Evolutionary conservation across 2,888 invertebrate species (phyloP).

Genomic region (Fragum sueziense): DNA sequence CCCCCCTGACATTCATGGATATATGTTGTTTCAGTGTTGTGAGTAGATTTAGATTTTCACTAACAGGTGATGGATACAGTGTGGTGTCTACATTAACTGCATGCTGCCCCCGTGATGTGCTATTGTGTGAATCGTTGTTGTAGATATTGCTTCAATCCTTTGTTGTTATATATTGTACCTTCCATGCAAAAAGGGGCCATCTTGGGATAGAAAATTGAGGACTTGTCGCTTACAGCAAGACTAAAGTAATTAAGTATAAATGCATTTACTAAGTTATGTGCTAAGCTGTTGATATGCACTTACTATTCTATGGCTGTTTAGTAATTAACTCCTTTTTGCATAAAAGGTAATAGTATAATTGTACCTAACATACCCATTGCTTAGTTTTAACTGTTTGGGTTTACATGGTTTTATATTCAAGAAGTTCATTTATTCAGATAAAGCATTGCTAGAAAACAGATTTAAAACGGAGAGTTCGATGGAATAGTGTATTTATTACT

Average conservation of each 20-base stretch:
- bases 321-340: too few relatives aligned
- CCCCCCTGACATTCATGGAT: too few relatives aligned
- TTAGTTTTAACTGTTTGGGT: neutral
- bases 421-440: neutral
- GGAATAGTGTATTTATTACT: too few relatives aligned
- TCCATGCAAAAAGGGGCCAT: too few relatives aligned
- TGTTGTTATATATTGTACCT: too few relatives aligned
- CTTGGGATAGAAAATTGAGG: too few relatives aligned
- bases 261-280: too few relatives aligned
- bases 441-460: neutral
- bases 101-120: constrained; percentile 53
- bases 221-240: too few relatives aligned
- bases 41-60: constrained; percentile 3
- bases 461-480: too few relatives aligned
- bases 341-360: too few relatives aligned
- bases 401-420: neutral
- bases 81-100: constrained; percentile 43
- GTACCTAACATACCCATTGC: constrained; percentile 9
- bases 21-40: neutral
- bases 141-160: constrained; percentile 19
- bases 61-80: constrained; percentile 36
- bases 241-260: too few relatives aligned
- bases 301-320: neutral
- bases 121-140: constrained; percentile 23
- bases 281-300: too few relatives aligned